Conservation (phyloP, 2,888 invertebrate species). For the Xestoiulus laeticollis region DNA sequence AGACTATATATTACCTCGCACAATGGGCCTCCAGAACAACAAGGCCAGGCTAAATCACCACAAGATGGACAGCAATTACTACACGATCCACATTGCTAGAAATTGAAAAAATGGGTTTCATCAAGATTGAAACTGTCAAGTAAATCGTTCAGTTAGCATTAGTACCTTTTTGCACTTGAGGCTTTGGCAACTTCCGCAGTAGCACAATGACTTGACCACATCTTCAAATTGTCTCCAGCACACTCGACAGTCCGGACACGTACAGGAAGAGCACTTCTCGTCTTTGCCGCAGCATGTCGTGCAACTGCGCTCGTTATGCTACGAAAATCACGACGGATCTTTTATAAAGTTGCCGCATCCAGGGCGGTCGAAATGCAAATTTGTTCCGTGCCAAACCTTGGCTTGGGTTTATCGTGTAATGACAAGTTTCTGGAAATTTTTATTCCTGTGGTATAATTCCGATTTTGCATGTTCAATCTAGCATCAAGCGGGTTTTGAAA, state of each 20-base stretch:
- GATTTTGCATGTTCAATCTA: too few relatives aligned
- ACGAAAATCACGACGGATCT: background rate
- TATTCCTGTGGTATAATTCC: too few relatives aligned
- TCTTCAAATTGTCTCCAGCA: background rate
- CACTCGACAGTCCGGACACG: background rate
- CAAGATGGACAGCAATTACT: background rate
- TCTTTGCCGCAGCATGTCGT: constrained; percentile 7
- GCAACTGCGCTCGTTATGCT: background rate
- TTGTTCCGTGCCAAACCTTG: background rate
- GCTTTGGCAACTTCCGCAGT: background rate
- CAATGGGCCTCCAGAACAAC: background rate
- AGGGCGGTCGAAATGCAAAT: too few relatives aligned
- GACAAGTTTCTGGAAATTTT: background rate
- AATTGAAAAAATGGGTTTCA: too few relatives aligned
- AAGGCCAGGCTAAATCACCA: background rate
- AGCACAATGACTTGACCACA: background rate
- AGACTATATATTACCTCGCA: constrained; percentile 32
- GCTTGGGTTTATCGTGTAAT: background rate
- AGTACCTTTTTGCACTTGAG: background rate
- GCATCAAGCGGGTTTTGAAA: background rate
- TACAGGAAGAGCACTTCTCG: background rate
- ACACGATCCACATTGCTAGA: background rate
- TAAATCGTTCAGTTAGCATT: background rate
- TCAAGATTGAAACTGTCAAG: too few relatives aligned
- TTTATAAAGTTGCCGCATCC: too few relatives aligned